phyloP scores from a whole-genome alignment of 2,888 invertebrate species.

The Drosophila hawaiiensis region DNA sequence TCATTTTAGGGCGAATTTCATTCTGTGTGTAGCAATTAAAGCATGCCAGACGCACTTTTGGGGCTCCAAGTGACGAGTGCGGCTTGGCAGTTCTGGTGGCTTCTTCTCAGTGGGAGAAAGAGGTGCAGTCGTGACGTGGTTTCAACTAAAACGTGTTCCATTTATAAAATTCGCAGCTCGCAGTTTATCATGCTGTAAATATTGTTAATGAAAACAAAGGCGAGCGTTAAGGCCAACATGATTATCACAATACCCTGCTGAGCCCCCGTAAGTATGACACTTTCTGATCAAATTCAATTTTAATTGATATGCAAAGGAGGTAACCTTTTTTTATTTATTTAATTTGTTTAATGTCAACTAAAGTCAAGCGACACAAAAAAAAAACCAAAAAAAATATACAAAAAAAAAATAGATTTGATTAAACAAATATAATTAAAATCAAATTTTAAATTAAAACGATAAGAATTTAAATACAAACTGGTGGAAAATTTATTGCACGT shows the following conservation, averaged over 20 bases:
- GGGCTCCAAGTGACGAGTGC: conserved; percentile 25
- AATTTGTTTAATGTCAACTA: neutral
- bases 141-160: conserved; percentile 10
- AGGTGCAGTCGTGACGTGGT: conserved; percentile 4
- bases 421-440: neutral
- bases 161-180: conserved; percentile 38
- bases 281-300: neutral
- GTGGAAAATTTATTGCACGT: neutral
- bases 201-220: conserved; percentile 44
- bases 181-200: conserved; percentile 68
- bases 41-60: conserved; percentile 7
- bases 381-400: neutral
- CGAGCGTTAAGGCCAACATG: neutral
- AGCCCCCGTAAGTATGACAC: neutral
- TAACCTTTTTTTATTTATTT: neutral
- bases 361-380: neutral
- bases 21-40: neutral
- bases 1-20: neutral
- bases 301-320: neutral
- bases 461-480: neutral
- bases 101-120: conserved; percentile 1
- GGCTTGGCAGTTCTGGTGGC: conserved; percentile 4
- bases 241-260: conserved; percentile 17
- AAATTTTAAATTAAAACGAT: neutral
- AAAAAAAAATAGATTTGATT: neutral